Evolutionary conservation across 2,888 invertebrate species (phyloP), one percentile per base, ranked within the genome.

Genomic region (Nomada lathburiana): DNA sequence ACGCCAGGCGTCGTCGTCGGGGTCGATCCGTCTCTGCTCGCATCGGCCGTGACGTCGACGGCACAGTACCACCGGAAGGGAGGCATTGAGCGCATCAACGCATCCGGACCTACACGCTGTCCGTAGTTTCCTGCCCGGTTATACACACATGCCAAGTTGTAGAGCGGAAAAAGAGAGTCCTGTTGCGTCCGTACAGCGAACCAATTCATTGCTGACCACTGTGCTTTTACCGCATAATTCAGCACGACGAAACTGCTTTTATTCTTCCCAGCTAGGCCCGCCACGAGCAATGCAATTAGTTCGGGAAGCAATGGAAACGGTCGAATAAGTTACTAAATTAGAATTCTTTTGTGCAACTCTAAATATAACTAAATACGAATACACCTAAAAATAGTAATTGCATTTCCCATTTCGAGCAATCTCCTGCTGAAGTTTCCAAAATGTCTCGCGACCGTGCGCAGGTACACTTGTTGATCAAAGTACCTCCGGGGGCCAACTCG

Each of bases 71-170:
- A 84, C 90, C 90, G 92, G 92, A 92, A 92, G 89, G 83, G 85
- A 86, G 73, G 87, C 89, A 90, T 90, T 86, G 84, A 90, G 89
- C 90, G 89, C 91, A 90, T 90, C 92, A 89, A 86, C 75, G 86
- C 89, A 91, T 91, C 92, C 92, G 91, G 90, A 86, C 70, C 84
- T 82, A 83, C 69, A 62, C 68, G 53, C 86, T 88, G 83, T 82
- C 82, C 77, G 82, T 80, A 76, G 80, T 87, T 92, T 92, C 92
- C 92, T 90, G 90, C 86, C 86, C 76, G 82, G 82, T 84, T 86
- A 84, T 82, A 73, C 76, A 77, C 80, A 47, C 11, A 3, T 3
- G 59, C 82, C 71, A 82, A 81, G 76, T 86, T 86, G 74, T 78
- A 83, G 72, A 86, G 83, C 87, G 87, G 83, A 90, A 88, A 88